Percentiles rank a stretch among this genome's conserved stretches.
Conservation (phyloP, 2,797 vertebrate species). For the Macroramphosus scolopax region DNA sequence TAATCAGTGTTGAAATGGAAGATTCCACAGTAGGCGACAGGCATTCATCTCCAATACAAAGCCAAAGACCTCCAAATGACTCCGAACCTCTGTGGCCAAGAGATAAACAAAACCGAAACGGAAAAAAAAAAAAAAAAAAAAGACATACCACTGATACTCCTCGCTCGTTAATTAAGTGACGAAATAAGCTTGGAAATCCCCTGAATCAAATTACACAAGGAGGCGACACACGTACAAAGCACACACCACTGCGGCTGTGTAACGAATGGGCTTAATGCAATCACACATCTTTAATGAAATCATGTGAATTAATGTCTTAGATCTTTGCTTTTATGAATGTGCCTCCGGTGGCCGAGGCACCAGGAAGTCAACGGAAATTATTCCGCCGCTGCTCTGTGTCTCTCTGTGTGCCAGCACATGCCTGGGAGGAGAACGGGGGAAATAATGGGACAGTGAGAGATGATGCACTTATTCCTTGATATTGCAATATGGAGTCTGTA, state of each 20-base stretch:
- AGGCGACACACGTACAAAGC: constrained; percentile 29
- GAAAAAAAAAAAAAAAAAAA: too few species aligned
- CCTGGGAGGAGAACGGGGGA: constrained; percentile 62
- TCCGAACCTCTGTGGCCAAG: constrained; percentile 42
- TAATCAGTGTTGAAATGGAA: constrained; percentile 39
- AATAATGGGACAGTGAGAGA: constrained; percentile 69
- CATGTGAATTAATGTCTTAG: constrained; percentile 73
- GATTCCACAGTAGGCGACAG: constrained; percentile 17
- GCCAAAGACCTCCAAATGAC: constrained; percentile 48
- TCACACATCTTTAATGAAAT: constrained; percentile 74
- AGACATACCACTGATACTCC: constrained; percentile 25
- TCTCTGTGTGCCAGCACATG: constrained; percentile 70
- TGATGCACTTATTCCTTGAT: constrained; percentile 70
- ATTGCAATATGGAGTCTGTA: constrained; percentile 47
- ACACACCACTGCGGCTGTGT: constrained; percentile 37
- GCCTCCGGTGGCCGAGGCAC: constrained; percentile 70
- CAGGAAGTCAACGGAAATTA: constrained; percentile 73
- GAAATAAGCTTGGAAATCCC: constrained; percentile 65
- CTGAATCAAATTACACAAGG: constrained; percentile 64
- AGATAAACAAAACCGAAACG: constrained; percentile 52
- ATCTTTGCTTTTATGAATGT: constrained; percentile 74
- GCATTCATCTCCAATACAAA: constrained; percentile 27
- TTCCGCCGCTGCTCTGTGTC: constrained; percentile 63
- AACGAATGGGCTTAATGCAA: constrained; percentile 66
- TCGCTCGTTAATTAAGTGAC: constrained; percentile 67